Base-by-base conservation (phyloP, 35 echinoderm and acorn worm species). In the Patiria miniata region DNA sequence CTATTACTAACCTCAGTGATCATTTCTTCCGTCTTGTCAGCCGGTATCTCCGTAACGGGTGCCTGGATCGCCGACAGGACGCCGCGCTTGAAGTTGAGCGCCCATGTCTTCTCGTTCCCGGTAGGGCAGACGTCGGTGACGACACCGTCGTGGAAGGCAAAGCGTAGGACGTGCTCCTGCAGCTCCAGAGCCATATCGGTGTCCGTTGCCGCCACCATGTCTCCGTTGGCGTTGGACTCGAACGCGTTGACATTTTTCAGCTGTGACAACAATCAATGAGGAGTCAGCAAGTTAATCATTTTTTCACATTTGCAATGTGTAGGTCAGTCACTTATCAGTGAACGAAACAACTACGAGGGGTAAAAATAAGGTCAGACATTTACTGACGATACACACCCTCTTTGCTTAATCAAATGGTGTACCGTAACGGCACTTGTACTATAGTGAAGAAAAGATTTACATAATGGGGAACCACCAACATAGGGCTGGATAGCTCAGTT, bases 21-120 rank as follows among this genome's bases (percentile, higher is more conserved):
- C 26, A 58, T 84, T 9, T 51, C 1, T 40, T 84, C 23, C 5
- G 21, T 33, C 1, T 38, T 68, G 51, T 84, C 81, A 0, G 14
- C 52, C 34, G 77, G 42, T 18, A 38, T 90, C n/a, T 77, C 19
- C 57, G 83, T 52, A 36, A 61, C 83, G 52, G 76, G 52, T 12
- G 59, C 55, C 50, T 97, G 95, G 51, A 97, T 80, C 19, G 87
- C 79, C 53, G 95, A 97, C 51, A 97, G 52, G 44, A 97, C 37
- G 37, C 91, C 95, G 22, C 95, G 78, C 68, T 97, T 97, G 77
- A 97, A 59, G 81, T 97, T 97, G 18, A 90, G 80, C 2, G 78
- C 86, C 84, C 81, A 85, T 2, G 78, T 37, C 17, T 79, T 42
- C 36, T 97, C 95, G 6, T 77, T 88, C 18, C 53, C 39, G 16